Conservation (phyloP, 2,113 vertebrate genomes). For the Tetraodon nigroviridis region DNA sequence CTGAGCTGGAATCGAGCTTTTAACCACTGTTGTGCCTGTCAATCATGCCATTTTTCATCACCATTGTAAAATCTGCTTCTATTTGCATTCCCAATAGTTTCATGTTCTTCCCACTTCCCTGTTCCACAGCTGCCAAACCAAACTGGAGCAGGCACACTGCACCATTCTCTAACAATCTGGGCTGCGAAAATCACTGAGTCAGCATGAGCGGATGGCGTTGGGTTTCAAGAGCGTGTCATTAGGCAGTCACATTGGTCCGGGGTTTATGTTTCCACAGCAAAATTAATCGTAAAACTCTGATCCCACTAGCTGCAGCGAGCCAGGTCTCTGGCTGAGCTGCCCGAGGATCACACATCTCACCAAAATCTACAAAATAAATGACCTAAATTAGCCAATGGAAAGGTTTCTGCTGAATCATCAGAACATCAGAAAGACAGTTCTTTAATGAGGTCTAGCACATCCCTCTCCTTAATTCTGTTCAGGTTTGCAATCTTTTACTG, state of each 20-base stretch:
- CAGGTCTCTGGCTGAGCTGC: constrained; percentile 34
- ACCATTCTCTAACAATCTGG: constrained; percentile 15
- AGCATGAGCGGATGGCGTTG: constrained; percentile 31
- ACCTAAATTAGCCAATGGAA: constrained; percentile 48
- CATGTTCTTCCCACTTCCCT: background rate
- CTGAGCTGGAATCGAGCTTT: too few relatives aligned
- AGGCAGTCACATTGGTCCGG: background rate
- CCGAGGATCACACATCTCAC: constrained; percentile 41
- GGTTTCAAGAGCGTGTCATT: constrained; percentile 20
- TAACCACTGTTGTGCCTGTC: too few relatives aligned
- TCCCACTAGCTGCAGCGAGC: constrained; percentile 40
- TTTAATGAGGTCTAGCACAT: constrained; percentile 7
- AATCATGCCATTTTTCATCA: too few relatives aligned
- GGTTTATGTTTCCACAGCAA: constrained; percentile 41
- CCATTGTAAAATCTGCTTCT: too few relatives aligned
- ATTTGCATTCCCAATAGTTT: too few relatives aligned
- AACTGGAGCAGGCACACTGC: constrained; percentile 12
- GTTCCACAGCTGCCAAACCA: constrained; percentile 14
- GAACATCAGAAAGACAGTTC: background rate
- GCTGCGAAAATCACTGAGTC: constrained; percentile 21
- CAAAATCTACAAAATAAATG: constrained; percentile 44
- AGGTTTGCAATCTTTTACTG: constrained; percentile 18
- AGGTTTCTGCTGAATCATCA: background rate
- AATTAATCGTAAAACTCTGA: constrained; percentile 47
- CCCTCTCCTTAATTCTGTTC: constrained; percentile 23